Percentiles rank a stretch among this genome's conserved stretches.
Conservation (phyloP, 2,888 invertebrate species). For the Onthophagus sagittarius region DNA sequence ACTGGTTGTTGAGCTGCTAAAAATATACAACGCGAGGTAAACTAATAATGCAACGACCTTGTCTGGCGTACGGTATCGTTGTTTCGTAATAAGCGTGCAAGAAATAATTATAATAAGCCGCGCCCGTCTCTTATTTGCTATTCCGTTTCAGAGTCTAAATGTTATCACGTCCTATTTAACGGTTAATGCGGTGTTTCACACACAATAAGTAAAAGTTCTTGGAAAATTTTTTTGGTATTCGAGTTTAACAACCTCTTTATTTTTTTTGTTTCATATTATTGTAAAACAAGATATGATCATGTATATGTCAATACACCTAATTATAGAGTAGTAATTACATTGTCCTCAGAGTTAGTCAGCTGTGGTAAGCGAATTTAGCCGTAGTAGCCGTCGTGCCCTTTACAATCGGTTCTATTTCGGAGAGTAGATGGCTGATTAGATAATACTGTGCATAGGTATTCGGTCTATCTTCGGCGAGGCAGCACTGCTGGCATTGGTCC, state of each 20-base stretch:
- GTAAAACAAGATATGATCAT: no score
- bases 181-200: neutral
- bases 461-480: slow-evolving; percentile 9
- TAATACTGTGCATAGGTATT: slow-evolving; percentile 4
- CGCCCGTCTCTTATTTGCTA: neutral
- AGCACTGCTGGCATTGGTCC: slow-evolving; percentile 14
- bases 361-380: neutral
- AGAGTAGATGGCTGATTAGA: neutral
- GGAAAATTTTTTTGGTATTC: neutral
- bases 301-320: neutral
- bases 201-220: neutral
- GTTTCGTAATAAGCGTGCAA: neutral
- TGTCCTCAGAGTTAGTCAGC: neutral
- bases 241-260: neutral
- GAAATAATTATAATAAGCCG: neutral
- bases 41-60: neutral
- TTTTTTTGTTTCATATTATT: neutral
- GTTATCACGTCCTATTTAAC: neutral
- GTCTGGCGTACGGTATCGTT: neutral
- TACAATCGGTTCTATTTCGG: neutral
- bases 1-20: neutral
- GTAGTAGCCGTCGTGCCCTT: slow-evolving; percentile 1
- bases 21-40: neutral
- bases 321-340: neutral
- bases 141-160: neutral